Evolutionary conservation across 30 jellyfish, hydroid and myxozoan genomes (phyloP).

Genomic region (Morbakka virulenta): DNA sequence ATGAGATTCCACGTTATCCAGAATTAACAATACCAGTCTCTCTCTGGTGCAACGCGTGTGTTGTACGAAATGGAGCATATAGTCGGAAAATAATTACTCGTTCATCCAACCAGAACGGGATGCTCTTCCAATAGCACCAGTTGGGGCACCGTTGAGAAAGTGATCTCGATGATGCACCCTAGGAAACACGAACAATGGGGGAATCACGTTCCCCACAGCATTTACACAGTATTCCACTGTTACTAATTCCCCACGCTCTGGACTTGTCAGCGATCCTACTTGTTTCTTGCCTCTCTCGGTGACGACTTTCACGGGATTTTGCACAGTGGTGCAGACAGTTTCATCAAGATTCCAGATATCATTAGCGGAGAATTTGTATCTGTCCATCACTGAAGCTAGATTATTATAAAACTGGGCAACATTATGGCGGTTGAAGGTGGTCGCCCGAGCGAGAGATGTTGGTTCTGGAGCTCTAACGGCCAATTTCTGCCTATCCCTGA

Average conservation of each 20-base stretch:
- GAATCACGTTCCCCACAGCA: too few species aligned
- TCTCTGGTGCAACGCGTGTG: too few species aligned
- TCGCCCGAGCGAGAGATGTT: slow-evolving; percentile 41
- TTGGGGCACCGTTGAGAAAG: too few species aligned
- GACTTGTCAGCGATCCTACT: slow-evolving; percentile 1
- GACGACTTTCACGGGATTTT: slow-evolving; percentile 6
- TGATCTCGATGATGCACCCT: too few species aligned
- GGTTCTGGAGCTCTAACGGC: slow-evolving; percentile 31
- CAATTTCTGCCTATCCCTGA: not conserved
- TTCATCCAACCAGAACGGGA: too few species aligned
- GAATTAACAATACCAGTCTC: too few species aligned
- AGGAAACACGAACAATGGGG: too few species aligned
- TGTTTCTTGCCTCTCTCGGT: slow-evolving; percentile 2
- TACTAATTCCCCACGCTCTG: slow-evolving; percentile 29
- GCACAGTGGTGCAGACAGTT: slow-evolving; percentile 18
- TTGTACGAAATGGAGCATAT: too few species aligned
- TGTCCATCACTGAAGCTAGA: slow-evolving; percentile 2
- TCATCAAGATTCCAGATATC: slow-evolving; percentile 9
- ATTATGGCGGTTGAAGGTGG: slow-evolving; percentile 53
- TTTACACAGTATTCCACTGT: slow-evolving; percentile 24
- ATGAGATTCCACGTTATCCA: too few species aligned
- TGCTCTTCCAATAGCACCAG: too few species aligned
- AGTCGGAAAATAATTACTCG: too few species aligned
- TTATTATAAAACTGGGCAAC: slow-evolving; percentile 27
- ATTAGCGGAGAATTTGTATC: slow-evolving; percentile 20